Evolutionary conservation across 1,140 invertebrate species (phyloP), one percentile per base, ranked within the genome.

Genomic region (Neodiprion virginianus): DNA sequence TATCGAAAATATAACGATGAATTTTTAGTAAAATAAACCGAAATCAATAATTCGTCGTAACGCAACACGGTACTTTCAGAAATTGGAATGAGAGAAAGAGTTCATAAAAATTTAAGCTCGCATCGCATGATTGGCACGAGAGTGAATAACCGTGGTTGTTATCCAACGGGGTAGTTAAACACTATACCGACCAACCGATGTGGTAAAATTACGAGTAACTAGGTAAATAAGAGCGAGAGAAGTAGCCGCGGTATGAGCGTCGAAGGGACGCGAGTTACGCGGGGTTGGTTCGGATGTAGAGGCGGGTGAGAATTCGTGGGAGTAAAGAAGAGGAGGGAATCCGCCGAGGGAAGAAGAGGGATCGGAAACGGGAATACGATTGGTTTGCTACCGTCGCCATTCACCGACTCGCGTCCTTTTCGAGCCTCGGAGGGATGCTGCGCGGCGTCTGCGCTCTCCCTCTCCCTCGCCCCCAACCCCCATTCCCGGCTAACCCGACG

Each of bases 341-440:
- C 76, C 76, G 76, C 77, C 81, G 74, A 77, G 53, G 53, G 53
- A 8, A 61, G 53, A 86, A 87, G 86, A 88, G 87, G 87, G 87
- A 88, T 88, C 53, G 86, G 80, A 88, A 88, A 87, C 87, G 86
- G 85, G 85, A 87, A 88, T 87, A 88, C 88, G 87, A 88, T 88
- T 88, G 87, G 87, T 88, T 88, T 88, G 87, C 83, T 83, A 86
- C 84, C 82, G 84, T 88, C 86, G 86, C 87, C 87, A 88, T 88
- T 88, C 84, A 88, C 85, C 78, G 76, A 77, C 76, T 14, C 79
- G 80, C 77, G 81, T 80, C 79, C 74, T 76, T 83, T 79, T 79
- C 84, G 85, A 88, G 85, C 86, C 84, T 87, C 80, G 77, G 81
- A 81, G 80, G 76, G 75, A 77, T 72, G 74, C 70, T 66, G 76